Conservation (phyloP, 2,888 invertebrate species). For the Serrognathus titanus region DNA sequence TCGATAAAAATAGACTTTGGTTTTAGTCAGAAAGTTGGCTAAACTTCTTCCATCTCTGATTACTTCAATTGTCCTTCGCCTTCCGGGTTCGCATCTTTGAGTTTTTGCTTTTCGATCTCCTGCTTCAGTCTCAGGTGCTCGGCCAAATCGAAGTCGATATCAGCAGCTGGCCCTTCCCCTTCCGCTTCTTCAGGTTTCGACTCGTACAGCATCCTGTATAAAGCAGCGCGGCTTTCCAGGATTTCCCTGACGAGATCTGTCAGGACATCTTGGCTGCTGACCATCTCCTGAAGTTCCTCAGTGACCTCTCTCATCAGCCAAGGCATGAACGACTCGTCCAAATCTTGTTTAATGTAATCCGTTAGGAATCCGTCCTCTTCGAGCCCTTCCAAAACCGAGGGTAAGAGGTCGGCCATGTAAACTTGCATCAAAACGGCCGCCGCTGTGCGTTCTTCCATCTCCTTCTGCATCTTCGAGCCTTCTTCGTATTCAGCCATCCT, state of each 20-base stretch:
- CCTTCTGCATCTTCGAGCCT: slow-evolving; percentile 61
- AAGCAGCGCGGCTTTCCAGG: slow-evolving; percentile 68
- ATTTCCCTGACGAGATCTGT: slow-evolving; percentile 79
- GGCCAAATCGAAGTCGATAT: slow-evolving; percentile 36
- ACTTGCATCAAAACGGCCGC: slow-evolving; percentile 81
- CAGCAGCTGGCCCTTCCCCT: slow-evolving; percentile 36
- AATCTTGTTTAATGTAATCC: slow-evolving; percentile 62
- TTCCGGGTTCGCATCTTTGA: background rate
- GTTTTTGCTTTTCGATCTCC: slow-evolving; percentile 28
- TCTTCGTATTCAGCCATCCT: slow-evolving; percentile 68
- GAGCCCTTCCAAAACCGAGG: slow-evolving; percentile 77
- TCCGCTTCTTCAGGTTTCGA: slow-evolving; percentile 33
- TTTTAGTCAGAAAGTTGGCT: no score
- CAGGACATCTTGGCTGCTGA: slow-evolving; percentile 76
- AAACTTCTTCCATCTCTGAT: no score
- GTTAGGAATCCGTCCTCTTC: slow-evolving; percentile 69
- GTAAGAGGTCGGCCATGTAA: slow-evolving; percentile 82
- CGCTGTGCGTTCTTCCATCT: slow-evolving; percentile 74
- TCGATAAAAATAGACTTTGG: no score
- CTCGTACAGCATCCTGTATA: slow-evolving; percentile 53
- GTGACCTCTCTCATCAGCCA: slow-evolving; percentile 84
- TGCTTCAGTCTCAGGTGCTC: slow-evolving; percentile 41
- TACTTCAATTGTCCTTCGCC: no score
- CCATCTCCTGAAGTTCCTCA: slow-evolving; percentile 74
- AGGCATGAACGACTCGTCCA: slow-evolving; percentile 79